Evolutionary conservation across 2,113 vertebrate species (phyloP).

Genomic region (Vidua macroura): DNA sequence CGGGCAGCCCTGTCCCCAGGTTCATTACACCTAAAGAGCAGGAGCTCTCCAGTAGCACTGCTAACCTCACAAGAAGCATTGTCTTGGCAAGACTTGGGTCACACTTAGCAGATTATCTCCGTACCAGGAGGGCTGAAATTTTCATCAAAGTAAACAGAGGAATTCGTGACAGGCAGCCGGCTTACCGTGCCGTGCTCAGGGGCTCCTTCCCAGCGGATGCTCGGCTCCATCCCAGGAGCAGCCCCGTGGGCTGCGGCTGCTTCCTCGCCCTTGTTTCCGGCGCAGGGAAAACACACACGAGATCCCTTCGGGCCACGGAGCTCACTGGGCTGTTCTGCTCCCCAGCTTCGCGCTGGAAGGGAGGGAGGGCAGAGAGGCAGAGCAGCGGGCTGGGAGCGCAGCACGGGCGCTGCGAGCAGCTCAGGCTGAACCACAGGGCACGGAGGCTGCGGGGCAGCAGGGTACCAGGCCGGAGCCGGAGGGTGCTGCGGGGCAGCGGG

Average conservation of each 20-base stretch:
- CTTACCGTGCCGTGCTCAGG: background rate
- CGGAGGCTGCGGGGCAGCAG: background rate
- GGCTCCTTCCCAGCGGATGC: background rate
- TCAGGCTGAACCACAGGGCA: rapidly evolving
- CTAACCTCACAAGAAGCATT: background rate
- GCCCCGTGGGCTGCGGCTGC: rapidly evolving
- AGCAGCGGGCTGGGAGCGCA: rapidly evolving
- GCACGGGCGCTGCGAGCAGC: background rate
- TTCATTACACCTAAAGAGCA: background rate
- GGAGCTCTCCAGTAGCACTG: background rate
- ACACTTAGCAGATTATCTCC: constrained; percentile 40
- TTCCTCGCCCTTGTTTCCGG: rapidly evolving
- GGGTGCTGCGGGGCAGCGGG: too few species aligned
- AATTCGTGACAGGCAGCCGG: background rate
- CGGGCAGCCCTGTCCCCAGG: background rate
- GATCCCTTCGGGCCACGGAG: background rate
- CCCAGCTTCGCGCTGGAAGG: background rate
- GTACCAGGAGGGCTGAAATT: constrained; percentile 26
- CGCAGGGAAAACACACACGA: rapidly evolving
- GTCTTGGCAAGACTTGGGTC: constrained; percentile 12
- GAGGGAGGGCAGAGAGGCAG: background rate
- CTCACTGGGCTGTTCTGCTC: rapidly evolving
- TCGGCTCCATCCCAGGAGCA: background rate
- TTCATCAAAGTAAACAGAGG: background rate
- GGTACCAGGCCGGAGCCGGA: too few species aligned